Evolutionary conservation across 2,797 vertebrate genomes (phyloP).

Genomic region (Acridotheres tristis): DNA sequence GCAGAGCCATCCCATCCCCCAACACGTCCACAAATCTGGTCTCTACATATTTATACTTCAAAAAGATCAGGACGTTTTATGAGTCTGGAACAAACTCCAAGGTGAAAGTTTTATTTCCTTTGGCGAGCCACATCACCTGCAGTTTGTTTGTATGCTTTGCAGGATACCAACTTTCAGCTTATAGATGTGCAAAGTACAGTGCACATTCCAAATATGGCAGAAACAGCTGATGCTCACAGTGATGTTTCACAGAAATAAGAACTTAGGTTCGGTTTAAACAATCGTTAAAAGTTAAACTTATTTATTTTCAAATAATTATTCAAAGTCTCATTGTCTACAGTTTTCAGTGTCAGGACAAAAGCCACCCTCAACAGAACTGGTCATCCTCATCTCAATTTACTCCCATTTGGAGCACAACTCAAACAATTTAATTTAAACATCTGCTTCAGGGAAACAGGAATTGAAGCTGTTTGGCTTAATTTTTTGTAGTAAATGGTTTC

Average conservation of each 20-base stretch:
- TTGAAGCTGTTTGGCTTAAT: not conserved
- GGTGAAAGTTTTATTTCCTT: not conserved
- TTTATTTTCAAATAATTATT: not conserved
- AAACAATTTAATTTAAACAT: not conserved
- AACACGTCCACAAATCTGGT: not conserved
- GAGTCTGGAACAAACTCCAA: conserved; percentile 12
- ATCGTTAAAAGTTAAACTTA: not conserved
- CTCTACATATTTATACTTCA: not conserved
- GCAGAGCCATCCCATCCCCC: not conserved
- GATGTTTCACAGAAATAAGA: not conserved
- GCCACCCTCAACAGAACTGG: not conserved
- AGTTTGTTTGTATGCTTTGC: not conserved
- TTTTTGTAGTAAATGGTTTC: not conserved
- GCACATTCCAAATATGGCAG: not conserved
- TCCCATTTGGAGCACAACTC: not conserved
- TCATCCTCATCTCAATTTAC: not conserved
- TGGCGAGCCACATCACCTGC: not conserved
- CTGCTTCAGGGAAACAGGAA: not conserved
- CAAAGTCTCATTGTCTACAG: not conserved
- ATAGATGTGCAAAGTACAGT: not conserved
- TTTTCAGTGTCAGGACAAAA: not conserved
- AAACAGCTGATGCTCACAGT: not conserved
- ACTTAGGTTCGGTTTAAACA: not conserved
- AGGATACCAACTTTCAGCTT: not conserved
- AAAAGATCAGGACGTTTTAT: not conserved